Conservation (phyloP, 2,113 vertebrate species). For the Motacilla alba region DNA sequence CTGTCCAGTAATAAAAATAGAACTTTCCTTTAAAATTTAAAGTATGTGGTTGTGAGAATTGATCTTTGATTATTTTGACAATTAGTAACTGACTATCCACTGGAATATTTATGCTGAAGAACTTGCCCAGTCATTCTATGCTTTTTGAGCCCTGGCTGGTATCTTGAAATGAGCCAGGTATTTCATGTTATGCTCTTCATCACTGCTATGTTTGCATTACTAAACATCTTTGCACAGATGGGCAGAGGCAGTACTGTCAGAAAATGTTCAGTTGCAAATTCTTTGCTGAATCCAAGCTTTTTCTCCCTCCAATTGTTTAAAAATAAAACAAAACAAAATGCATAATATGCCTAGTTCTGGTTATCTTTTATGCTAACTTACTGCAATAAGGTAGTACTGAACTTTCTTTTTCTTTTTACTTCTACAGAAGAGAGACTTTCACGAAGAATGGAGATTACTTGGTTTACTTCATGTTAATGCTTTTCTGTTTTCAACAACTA, state of each 20-base stretch:
- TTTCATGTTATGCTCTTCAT: constrained; percentile 36
- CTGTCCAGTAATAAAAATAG: neutral
- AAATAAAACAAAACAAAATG: constrained; percentile 58
- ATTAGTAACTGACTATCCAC: neutral
- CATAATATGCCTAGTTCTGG: neutral
- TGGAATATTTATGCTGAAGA: neutral
- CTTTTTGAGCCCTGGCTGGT: neutral
- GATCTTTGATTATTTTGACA: neutral
- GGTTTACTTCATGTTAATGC: neutral
- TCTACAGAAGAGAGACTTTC: neutral
- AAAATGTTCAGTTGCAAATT: constrained; percentile 58
- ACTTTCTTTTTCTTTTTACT: neutral
- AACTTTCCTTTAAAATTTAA: neutral
- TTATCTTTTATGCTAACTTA: neutral
- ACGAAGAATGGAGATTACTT: neutral
- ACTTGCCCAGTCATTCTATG: constrained; percentile 32
- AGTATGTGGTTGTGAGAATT: neutral
- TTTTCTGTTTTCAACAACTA: neutral
- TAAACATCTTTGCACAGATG: constrained; percentile 60
- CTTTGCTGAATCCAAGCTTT: constrained; percentile 31
- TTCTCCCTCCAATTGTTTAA: constrained; percentile 54
- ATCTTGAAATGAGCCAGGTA: neutral
- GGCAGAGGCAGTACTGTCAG: constrained; percentile 60
- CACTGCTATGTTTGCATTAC: constrained; percentile 28
- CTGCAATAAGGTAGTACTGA: neutral